These are phyloP conservation scores for Brachionus rubens DNA, from an alignment of 1,140 invertebrate species.

Conservation along the genomic window DNA sequence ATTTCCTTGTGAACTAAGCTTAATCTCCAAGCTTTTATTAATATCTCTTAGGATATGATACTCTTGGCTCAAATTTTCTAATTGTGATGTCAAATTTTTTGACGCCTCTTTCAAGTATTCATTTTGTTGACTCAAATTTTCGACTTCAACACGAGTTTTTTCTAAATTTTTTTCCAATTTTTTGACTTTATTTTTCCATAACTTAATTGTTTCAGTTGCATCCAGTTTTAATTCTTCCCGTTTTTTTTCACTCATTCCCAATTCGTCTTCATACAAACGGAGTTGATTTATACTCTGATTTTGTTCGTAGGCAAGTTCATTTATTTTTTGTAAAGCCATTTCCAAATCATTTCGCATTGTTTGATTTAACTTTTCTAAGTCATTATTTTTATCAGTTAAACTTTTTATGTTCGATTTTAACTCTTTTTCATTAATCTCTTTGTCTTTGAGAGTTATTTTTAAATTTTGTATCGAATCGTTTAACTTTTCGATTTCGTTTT, in stretches of 20 bases:
- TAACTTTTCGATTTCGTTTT: constrained; percentile 20
- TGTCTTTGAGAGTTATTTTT: not conserved
- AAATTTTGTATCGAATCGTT: constrained; percentile 4
- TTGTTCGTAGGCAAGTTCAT: not conserved
- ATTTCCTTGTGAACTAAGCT: constrained; percentile 4
- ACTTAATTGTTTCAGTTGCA: constrained; percentile 33
- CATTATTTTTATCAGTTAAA: not conserved
- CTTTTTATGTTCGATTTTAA: constrained; percentile 1
- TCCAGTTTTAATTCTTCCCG: constrained; percentile 13
- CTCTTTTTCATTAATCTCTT: constrained; percentile 1
- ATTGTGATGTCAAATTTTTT: not conserved
- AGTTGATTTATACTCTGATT: not conserved
- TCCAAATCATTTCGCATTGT: not conserved
- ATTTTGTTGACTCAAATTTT: constrained; percentile 5
- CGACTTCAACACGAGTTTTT: not conserved
- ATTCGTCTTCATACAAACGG: constrained; percentile 13
- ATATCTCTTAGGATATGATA: constrained; percentile 7
- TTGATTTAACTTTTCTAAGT: not conserved
- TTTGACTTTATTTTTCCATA: constrained; percentile 44
- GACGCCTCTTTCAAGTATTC: constrained; percentile 21
- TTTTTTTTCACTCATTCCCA: constrained; percentile 24
- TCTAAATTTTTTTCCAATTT: constrained; percentile 45
- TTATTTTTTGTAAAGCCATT: constrained; percentile 31
- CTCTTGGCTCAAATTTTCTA: constrained; percentile 10
- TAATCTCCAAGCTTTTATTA: constrained; percentile 17